Evolutionary conservation across 1,140 invertebrate genomes (phyloP), one percentile per base, ranked within the genome.

Genomic region (Zaprionus vittiger): DNA sequence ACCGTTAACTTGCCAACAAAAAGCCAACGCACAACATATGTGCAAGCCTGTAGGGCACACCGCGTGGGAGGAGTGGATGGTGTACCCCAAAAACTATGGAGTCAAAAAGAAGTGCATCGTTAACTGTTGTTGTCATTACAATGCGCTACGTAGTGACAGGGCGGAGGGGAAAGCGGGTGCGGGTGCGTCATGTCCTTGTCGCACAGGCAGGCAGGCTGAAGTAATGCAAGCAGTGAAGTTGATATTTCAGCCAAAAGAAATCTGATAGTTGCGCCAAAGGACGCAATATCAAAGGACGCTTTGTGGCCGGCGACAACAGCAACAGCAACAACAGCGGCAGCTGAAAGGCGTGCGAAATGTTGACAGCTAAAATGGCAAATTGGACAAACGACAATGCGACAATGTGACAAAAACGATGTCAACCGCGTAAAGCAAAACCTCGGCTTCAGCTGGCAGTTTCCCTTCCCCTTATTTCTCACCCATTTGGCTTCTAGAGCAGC

Each of bases 201-300:
- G 71, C 31, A 15, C 31, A 22, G 49, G 31, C 69, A 31, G 56
- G 20, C 31, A 20, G 65, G 57, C 49, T 65, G 37, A 44, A 54
- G 66, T 52, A 82, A 78, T 61, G 56, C 60, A 63, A 55, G 54
- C 47, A 49, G 26, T 60, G 62, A 49, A 79, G 77, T 76, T 76
- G 64, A 74, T 83, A 79, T 77, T 91, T 72, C 31, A 64, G 63
- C 54, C 38, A 73, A 71, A 78, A 72, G 76, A 91, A 81, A 91
- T 83, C 73, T 80, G 87, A 91, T 91, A 91, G 77, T 82, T 83
- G 56, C 73, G 83, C 77, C 79, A 91, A 83, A 86, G 87, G 87
- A 91, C 91, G 79, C 80, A 82, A 86, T 91, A 81, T 87, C 83
- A 91, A 91, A 91, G 87, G 72, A 71, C 75, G 80, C 80, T 82